A percentile compares a stretch with the other conserved stretches of the same genome.
These are phyloP conservation scores for Drosophila nigrodunni DNA, from an alignment of 1,140 invertebrate species.

Conservation along the genomic window DNA sequence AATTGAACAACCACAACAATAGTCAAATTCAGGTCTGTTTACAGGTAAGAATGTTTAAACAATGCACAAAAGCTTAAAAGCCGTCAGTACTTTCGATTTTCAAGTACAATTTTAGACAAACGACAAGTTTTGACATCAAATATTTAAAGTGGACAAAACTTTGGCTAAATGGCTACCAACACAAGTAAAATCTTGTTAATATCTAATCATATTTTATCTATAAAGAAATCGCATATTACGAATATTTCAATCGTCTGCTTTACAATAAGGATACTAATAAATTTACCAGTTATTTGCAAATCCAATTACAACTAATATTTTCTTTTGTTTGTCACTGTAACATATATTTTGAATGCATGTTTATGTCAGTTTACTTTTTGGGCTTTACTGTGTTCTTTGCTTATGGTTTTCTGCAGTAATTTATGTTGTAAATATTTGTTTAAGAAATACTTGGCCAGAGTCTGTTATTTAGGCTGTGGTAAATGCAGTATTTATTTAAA, in stretches of 20 bases:
- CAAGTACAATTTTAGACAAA: conserved; percentile 28
- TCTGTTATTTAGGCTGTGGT: not conserved
- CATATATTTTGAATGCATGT: not conserved
- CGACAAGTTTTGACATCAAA: conserved; percentile 24
- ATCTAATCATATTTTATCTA: no score
- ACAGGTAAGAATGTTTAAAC: conserved; percentile 39
- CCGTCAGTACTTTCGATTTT: conserved; percentile 15
- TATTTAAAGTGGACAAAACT: conserved; percentile 24
- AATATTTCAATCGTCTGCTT: no score
- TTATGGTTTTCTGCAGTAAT: conserved; percentile 27
- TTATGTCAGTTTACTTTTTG: conserved; percentile 26
- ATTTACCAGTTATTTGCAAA: no score
- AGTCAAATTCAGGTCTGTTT: conserved; percentile 4
- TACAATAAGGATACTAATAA: no score
- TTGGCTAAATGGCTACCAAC: conserved; percentile 12
- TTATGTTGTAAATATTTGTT: conserved; percentile 41
- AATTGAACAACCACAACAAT: conserved; percentile 12
- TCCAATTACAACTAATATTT: not conserved
- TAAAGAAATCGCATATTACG: not conserved
- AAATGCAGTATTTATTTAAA: conserved; percentile 22
- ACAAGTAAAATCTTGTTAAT: no score
- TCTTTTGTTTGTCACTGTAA: conserved; percentile 6
- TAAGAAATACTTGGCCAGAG: conserved; percentile 33
- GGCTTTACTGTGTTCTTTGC: conserved; percentile 6
- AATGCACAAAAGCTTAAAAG: conserved; percentile 53